Base-by-base conservation (phyloP, 2,888 invertebrate species). In the Philopedon plagiatum region DNA sequence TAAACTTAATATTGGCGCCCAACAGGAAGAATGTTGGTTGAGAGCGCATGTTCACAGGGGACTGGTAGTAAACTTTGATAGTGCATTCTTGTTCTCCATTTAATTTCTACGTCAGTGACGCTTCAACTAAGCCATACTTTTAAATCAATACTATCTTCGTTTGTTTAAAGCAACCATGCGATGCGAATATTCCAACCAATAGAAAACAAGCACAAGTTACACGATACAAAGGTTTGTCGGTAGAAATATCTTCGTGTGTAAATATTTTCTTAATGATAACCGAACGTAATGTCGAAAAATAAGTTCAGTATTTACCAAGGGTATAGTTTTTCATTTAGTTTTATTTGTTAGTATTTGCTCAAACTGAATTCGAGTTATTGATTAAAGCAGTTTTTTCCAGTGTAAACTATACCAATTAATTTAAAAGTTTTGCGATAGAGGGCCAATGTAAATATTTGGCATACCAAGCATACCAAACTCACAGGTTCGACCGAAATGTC, bases 401-500 rank as follows among this genome's bases (percentile, higher is more conserved):
- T 75, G 75, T 78, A 61, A 77, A 49, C 19, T 21, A 56, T 34
- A 41, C 67, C 57, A 63, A 9, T 32, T 80, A 79, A 79, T 86
- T 85, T 78, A 83, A 81, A 88, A 87, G 87, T 88, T 88, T 84
- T 82, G 84, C 85, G 84, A 86, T 82, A 90, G 90, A 87, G 88
- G 90, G 87, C 88, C 87, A 87, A 87, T 88, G 88, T 88, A 88
- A 88, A 90, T 90, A 90, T 89, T 90, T 90, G 87, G 88, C 89
- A 90, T 90, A 89, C 90, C 89, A 81, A 81, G 85, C 87, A 90
- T 90, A 88, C 90, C 90, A 82, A 86, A 86, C 88, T 87, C 87
- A 88, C 89, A 89, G 90, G 90, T 90, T 89, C 89, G 90, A 90
- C 90, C 89, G 89, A 90, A 90, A 90, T 90, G 90, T 90, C 90